Evolutionary conservation across 2,113 vertebrate species (phyloP), one percentile per base, ranked within the genome.

Genomic region (Amphiprion ocellaris): DNA sequence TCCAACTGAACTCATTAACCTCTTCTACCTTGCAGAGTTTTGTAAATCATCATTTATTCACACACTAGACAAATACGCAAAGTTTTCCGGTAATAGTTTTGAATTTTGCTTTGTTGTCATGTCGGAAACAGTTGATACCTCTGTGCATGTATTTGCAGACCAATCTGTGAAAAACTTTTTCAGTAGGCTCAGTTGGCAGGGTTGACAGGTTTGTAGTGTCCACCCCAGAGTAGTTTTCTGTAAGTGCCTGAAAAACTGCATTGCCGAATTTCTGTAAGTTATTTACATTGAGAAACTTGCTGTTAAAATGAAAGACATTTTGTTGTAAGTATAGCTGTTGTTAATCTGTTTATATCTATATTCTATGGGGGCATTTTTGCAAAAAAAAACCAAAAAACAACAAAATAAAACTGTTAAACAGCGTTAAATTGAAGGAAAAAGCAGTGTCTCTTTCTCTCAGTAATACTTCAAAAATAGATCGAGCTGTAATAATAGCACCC

Each of bases 1-100:
- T n/a, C 44, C 15, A 39, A 66, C 14, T 67, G 46, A 64, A 46
- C 21, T 41, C 23, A 26, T 69, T 50, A 72, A 61, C 21, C 1
- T 69, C 19, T 21, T 56, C 5, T 55, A 60, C 33, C 10, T 49
- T 12, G n/a, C 2, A 23, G 50, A 23, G 28, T 24, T 39, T 33
- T 1, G 16, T 28, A 14, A 68, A 11, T 68, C 11, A 53, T 64
- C 55, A 14, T 66, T 50, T 49, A 68, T 33, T 47, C 37, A 33
- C 50, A 69, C 5, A 19, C 68, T 28, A 53, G 56, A 26, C 4
- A 7, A 11, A 41, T 50, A 1, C 19, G 9, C 26, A 30, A 19
- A 17, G 26, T 23, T 63, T 52, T 37, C 17, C 1, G 3, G 3
- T 14, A 21, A 30, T 1, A 23, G 46, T 14, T 26, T 70, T 23